phyloP scores from a whole-genome alignment of 2,113 vertebrate species.

The Cynoglossus semilaevis region DNA sequence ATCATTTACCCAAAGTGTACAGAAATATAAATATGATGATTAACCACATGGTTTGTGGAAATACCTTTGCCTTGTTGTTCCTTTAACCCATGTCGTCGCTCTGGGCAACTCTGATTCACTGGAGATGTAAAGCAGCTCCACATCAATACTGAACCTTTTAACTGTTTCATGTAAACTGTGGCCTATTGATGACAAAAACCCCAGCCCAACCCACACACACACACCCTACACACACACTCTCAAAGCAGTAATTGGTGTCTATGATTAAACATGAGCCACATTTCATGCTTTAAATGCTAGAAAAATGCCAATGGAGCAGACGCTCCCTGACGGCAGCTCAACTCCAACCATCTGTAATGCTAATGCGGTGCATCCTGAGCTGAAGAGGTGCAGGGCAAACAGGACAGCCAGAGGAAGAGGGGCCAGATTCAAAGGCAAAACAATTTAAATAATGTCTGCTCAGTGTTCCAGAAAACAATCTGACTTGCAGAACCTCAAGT shows the following conservation, averaged over 20 bases:
- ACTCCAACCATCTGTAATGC: slow-evolving; percentile 60
- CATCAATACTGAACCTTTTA: slow-evolving; percentile 32
- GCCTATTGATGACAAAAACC: slow-evolving; percentile 17
- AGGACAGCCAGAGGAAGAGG: slow-evolving; percentile 28
- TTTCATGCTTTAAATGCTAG: slow-evolving; percentile 33
- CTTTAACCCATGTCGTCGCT: too few relatives aligned
- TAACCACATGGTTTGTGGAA: too few relatives aligned
- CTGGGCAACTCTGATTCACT: not conserved
- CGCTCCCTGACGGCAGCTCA: slow-evolving; percentile 18
- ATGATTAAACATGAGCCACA: slow-evolving; percentile 51
- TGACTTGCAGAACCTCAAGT: too few relatives aligned
- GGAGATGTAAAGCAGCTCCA: slow-evolving; percentile 8
- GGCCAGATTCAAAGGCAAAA: slow-evolving; percentile 14
- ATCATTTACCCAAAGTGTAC: too few relatives aligned
- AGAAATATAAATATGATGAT: too few relatives aligned
- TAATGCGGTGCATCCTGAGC: slow-evolving; percentile 34
- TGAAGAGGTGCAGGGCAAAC: slow-evolving; percentile 4
- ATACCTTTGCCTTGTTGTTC: too few relatives aligned
- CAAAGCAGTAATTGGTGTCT: not conserved
- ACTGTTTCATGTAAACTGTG: slow-evolving; percentile 28
- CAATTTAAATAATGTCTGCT: too few relatives aligned
- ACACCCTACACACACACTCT: not conserved
- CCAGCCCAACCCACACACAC: not conserved
- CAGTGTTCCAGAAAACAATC: too few relatives aligned
- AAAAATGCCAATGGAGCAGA: slow-evolving; percentile 15